Base-by-base conservation (phyloP, 2,888 invertebrate genomes). In the Coronaproctus castanopsis region DNA sequence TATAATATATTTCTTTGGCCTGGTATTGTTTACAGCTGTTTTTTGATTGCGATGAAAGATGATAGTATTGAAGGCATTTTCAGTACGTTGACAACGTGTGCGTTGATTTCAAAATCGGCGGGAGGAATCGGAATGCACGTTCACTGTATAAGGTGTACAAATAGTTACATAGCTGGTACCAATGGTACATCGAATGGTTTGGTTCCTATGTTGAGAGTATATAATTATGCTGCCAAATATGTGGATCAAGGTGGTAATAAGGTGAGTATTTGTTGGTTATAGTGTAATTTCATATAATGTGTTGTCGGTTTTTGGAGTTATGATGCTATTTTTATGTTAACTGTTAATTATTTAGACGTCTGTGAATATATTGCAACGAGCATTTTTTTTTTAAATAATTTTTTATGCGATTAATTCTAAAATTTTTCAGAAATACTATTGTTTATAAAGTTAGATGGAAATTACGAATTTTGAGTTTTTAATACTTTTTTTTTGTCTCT, bases 201-300 rank as follows among this genome's bases (percentile, higher is more conserved):
- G 49, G 85, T 99, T 48, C 97, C 97, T 0, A 91, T 95, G 89
- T 74, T 98, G 52, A 75, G 93, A 63, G 92, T 97, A 0, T 98
- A 83, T 71, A 97, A 97, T 70, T 91, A 92, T 69, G 90, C 92
- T 2, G 95, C 96, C 0, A 78, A 91, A 61, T 97, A 96, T 74
- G 95, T 97, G 0, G 95, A 96, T 71, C 97, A 98, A 75, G 95
- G 96, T 21, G 96, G 96, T 55, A 95, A 95, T 69, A 96, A 96
- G 68, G 74, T 74, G 64, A 52, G 58, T 49, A 3, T 24, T 50
- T 21, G 1, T 23, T 22, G 19, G 19, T 22, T 18, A 24, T 57
- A n/a, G n/a, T n/a, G n/a, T n/a, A n/a, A n/a, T n/a, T n/a, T 52
- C 3, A n/a, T 24, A 21, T 2, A 21, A 20, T 36, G 24, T 48